Evolutionary conservation across 2,797 vertebrate genomes (phyloP).

Genomic region (Phrynocephalus forsythii): DNA sequence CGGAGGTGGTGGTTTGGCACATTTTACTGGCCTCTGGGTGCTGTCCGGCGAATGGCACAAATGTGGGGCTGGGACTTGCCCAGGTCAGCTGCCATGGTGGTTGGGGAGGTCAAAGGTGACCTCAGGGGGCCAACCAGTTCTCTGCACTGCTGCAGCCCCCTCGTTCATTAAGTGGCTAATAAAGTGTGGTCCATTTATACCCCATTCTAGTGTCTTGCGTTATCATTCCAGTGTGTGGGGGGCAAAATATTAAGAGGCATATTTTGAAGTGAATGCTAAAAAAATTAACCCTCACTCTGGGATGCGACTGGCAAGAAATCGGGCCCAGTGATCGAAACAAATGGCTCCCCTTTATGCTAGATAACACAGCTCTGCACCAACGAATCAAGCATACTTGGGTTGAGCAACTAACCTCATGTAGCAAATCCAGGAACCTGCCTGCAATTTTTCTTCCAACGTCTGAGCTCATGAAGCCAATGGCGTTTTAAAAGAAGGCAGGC

Average conservation of each 20-base stretch:
- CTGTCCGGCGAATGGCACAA: no score
- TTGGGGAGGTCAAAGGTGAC: no score
- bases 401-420: neutral
- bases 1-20: no score
- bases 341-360: neutral
- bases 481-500: constrained; percentile 7
- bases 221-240: no score
- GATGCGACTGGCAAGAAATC: neutral
- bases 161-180: no score
- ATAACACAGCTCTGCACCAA: neutral
- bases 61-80: no score
- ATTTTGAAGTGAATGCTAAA: neutral
- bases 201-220: no score
- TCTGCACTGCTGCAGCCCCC: no score
- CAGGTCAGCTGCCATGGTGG: no score
- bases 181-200: no score
- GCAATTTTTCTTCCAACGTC: neutral
- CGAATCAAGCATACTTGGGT: neutral
- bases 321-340: neutral
- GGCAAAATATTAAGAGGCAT: neutral
- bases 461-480: neutral
- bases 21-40: no score
- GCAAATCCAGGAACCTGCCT: neutral
- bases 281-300: neutral
- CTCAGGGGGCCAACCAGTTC: no score